phyloP scores from a whole-genome alignment of 2,797 vertebrate genomes.

The Aldrovandia affinis region DNA sequence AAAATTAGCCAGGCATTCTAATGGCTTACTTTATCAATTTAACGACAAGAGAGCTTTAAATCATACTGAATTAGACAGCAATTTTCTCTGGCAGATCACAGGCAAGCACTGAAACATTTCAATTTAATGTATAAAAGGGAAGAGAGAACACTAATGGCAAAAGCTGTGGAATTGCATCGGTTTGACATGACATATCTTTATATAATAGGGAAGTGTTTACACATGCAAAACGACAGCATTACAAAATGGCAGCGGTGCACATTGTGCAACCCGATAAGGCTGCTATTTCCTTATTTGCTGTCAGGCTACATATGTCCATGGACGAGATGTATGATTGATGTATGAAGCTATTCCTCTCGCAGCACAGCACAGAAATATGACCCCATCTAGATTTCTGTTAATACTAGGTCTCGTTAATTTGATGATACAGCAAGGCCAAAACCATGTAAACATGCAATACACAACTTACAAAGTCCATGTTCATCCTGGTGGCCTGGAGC shows the following conservation, averaged over 20 bases:
- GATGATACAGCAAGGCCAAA: not conserved
- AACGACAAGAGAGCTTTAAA: not conserved
- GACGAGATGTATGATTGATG: not conserved
- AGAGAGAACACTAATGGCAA: not conserved
- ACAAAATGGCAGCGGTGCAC: not conserved
- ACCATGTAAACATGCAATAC: not conserved
- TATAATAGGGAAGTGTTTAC: not conserved
- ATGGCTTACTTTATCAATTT: not conserved
- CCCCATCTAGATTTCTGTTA: not conserved
- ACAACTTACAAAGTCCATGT: constrained; percentile 89
- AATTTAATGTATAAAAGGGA: not conserved
- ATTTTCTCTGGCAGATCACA: not conserved
- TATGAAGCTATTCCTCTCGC: not conserved
- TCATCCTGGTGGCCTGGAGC: constrained; percentile 92
- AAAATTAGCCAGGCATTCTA: not conserved
- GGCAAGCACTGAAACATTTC: not conserved
- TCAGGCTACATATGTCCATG: not conserved
- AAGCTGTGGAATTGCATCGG: not conserved
- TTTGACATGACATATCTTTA: not conserved
- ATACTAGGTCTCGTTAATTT: not conserved
- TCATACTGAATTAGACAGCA: not conserved
- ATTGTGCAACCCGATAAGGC: not conserved
- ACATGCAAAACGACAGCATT: not conserved
- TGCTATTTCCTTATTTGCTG: not conserved
- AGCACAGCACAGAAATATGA: not conserved